Conservation (phyloP, 2,888 invertebrate genomes). For the Aspidiotus destructor region DNA sequence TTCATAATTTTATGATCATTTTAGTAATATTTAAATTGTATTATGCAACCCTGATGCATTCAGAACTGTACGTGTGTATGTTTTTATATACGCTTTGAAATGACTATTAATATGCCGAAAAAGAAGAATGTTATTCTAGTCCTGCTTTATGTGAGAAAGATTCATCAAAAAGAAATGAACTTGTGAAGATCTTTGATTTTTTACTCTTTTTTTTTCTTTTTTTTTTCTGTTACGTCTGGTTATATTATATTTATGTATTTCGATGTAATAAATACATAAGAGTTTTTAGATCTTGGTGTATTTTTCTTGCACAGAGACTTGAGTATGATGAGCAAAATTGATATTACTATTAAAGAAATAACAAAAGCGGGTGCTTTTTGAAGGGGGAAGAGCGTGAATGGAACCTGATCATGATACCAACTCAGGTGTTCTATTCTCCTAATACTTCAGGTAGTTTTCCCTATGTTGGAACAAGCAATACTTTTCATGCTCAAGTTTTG, state of each 20-base stretch:
- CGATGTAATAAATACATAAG: constrained; percentile 7
- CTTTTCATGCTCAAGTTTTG: no score
- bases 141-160: constrained; percentile 21
- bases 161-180: constrained; percentile 10
- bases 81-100: constrained; percentile 28
- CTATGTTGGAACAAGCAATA: no score
- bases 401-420: no score
- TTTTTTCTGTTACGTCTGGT: constrained; percentile 15
- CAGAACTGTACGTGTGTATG: constrained; percentile 16
- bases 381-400: no score
- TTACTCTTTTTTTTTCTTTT: constrained; percentile 9
- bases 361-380: no score
- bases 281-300: constrained; percentile 2
- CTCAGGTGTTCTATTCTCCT: no score
- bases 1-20: constrained; percentile 18
- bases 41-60: constrained; percentile 21
- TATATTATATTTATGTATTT: neutral
- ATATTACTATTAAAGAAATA: no score
- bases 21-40: neutral
- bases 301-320: neutral
- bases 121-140: constrained; percentile 28
- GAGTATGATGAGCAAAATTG: no score
- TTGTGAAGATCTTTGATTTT: constrained; percentile 25
- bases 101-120: constrained; percentile 23
- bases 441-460: no score